phyloP scores from a whole-genome alignment of 2,113 vertebrate genomes.

The Anguilla japonica region DNA sequence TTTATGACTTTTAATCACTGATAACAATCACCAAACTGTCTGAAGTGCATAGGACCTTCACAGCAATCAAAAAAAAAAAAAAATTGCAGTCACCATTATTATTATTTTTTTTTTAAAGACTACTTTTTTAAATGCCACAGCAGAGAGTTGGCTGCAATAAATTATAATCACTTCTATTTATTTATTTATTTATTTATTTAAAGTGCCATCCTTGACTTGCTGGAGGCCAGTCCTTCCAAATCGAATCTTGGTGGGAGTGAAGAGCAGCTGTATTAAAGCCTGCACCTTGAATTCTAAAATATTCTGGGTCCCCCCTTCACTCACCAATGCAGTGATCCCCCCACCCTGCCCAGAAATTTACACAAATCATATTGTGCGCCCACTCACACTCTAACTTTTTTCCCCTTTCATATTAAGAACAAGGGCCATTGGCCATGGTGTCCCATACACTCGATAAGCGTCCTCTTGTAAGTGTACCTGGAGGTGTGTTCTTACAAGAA shows the following conservation, averaged over 20 bases:
- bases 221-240: not conserved
- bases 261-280: not conserved
- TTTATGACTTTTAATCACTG: not conserved
- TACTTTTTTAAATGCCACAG: not conserved
- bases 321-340: not conserved
- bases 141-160: not conserved
- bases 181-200: not conserved
- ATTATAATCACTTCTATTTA: not conserved
- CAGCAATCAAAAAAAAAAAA: not conserved
- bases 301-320: not conserved
- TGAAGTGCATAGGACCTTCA: not conserved
- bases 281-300: constrained; percentile 39
- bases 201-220: not conserved
- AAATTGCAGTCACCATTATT: not conserved
- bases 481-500: too few species aligned
- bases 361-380: too few species aligned
- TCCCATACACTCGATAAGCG: too few species aligned
- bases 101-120: not conserved
- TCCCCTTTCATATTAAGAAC: not conserved
- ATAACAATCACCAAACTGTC: not conserved
- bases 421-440: not conserved
- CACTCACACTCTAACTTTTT: not conserved
- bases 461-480: too few species aligned
- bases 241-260: not conserved
- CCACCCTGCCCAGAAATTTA: not conserved